A percentile compares a stretch with the other conserved stretches of the same genome.
phyloP scores from a whole-genome alignment of 2,797 vertebrate genomes.

The Poeciliopsis presidionis region DNA sequence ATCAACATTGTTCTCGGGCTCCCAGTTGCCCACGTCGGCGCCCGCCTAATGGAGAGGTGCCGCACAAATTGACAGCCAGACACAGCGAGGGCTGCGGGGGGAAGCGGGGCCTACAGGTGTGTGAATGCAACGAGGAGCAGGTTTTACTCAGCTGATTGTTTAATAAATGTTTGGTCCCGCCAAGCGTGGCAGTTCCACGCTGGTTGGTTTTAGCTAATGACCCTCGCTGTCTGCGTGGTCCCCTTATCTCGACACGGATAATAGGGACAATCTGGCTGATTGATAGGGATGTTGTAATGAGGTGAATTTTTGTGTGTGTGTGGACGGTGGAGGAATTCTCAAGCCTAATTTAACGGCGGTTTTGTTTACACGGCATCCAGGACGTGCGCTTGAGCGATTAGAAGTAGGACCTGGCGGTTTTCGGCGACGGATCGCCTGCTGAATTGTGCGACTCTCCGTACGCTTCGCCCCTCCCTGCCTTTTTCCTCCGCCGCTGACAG shows the following conservation, averaged over 20 bases:
- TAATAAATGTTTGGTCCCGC: conserved; percentile 52
- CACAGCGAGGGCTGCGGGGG: conserved; percentile 32
- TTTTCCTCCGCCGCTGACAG: conserved; percentile 47
- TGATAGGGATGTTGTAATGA: conserved; percentile 29
- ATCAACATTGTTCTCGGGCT: conserved; percentile 24
- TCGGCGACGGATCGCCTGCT: conserved; percentile 7
- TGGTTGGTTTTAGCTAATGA: conserved; percentile 26
- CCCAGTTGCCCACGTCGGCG: conserved; percentile 48
- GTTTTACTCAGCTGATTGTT: conserved; percentile 53
- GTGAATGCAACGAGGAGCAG: not conserved
- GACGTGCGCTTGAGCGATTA: not conserved
- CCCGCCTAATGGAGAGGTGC: conserved; percentile 56
- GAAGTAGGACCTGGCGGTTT: conserved; percentile 13
- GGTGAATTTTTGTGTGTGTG: conserved; percentile 17
- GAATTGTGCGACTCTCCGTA: not conserved
- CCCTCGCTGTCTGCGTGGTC: conserved; percentile 16
- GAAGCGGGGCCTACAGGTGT: conserved; percentile 38
- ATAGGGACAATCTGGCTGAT: conserved; percentile 26
- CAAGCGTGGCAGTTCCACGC: conserved; percentile 40
- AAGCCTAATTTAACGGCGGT: conserved; percentile 3
- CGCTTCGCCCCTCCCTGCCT: not conserved
- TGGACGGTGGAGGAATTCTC: not conserved
- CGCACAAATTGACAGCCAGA: conserved; percentile 49
- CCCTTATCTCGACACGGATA: conserved; percentile 21
- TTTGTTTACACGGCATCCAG: not conserved